phyloP scores from a whole-genome alignment of 1,140 invertebrate species.

The Drosophila santomea region DNA sequence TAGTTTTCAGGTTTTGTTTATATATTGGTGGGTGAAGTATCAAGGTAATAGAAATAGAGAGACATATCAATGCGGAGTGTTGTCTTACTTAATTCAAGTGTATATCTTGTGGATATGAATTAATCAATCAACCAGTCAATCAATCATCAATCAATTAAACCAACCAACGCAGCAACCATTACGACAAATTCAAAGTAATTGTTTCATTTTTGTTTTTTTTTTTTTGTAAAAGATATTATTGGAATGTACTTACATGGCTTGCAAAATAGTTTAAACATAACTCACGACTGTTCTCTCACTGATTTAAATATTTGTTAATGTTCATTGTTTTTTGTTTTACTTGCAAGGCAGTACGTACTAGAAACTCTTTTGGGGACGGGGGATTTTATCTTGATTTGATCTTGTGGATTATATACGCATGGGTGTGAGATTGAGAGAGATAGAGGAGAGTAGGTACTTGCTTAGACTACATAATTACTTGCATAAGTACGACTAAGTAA shows the following conservation, averaged over 20 bases:
- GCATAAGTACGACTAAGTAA: slow-evolving; percentile 67
- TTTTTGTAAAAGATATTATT: slow-evolving; percentile 71
- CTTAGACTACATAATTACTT: slow-evolving; percentile 79
- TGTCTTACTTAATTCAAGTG: slow-evolving; percentile 61
- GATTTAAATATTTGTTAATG: slow-evolving; percentile 24
- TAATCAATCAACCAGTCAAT: slow-evolving; percentile 73
- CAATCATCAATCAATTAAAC: slow-evolving; percentile 78
- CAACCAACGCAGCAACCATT: slow-evolving; percentile 84
- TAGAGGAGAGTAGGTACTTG: slow-evolving; percentile 60
- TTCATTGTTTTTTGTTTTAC: slow-evolving; percentile 45
- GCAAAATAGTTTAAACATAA: slow-evolving; percentile 66
- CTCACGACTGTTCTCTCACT: slow-evolving; percentile 54
- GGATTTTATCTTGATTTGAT: slow-evolving; percentile 33
- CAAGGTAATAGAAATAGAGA: slow-evolving; percentile 51
- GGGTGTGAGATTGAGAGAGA: slow-evolving; percentile 27
- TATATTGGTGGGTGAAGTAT: slow-evolving; percentile 31
- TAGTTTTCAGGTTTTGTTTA: slow-evolving; percentile 32
- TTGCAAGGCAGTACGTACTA: slow-evolving; percentile 80
- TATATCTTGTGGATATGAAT: slow-evolving; percentile 70
- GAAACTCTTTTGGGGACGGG: slow-evolving; percentile 48
- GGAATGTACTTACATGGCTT: slow-evolving; percentile 84
- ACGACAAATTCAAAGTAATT: slow-evolving; percentile 84
- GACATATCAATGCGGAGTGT: slow-evolving; percentile 56
- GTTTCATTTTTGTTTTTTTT: slow-evolving; percentile 37
- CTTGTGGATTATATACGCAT: slow-evolving; percentile 55